Evolutionary conservation across 1,140 invertebrate species (phyloP).

Genomic region (Eubasilissa regina): DNA sequence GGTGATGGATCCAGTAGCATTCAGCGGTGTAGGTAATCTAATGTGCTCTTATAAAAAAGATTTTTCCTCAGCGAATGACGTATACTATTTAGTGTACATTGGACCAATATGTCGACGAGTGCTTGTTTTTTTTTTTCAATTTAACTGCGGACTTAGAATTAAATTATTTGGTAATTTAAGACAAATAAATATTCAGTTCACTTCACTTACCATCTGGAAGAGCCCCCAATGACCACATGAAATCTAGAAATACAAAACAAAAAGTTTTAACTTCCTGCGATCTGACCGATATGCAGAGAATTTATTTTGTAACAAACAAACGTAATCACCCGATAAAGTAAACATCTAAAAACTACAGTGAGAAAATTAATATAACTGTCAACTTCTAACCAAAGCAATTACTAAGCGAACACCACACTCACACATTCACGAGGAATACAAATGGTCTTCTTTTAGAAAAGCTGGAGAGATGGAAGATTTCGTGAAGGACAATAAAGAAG

Average conservation of each 20-base stretch:
- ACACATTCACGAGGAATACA: conserved; percentile 37
- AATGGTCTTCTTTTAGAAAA: conserved; percentile 6
- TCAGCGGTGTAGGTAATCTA: no score
- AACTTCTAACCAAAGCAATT: conserved; percentile 45
- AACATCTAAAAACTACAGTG: conserved; percentile 51
- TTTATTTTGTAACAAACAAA: conserved; percentile 16
- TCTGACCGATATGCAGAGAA: background rate
- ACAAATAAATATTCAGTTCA: background rate
- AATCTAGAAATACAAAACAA: conserved; percentile 88
- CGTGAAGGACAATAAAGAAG: background rate
- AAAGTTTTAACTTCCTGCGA: conserved; percentile 36
- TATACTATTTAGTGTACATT: no score
- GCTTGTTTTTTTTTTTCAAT: no score
- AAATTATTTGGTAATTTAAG: no score
- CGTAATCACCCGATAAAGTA: conserved; percentile 20
- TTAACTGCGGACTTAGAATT: no score
- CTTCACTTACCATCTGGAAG: conserved; percentile 92
- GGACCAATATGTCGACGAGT: no score
- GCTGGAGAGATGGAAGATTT: background rate
- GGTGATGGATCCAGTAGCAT: no score
- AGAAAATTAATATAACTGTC: conserved; percentile 44
- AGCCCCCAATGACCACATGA: conserved; percentile 98
- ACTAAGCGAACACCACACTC: conserved; percentile 56
- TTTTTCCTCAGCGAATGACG: no score
- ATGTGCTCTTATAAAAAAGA: no score